Conservation (phyloP, 2,888 invertebrate species). For the Synergus laeviventris region DNA sequence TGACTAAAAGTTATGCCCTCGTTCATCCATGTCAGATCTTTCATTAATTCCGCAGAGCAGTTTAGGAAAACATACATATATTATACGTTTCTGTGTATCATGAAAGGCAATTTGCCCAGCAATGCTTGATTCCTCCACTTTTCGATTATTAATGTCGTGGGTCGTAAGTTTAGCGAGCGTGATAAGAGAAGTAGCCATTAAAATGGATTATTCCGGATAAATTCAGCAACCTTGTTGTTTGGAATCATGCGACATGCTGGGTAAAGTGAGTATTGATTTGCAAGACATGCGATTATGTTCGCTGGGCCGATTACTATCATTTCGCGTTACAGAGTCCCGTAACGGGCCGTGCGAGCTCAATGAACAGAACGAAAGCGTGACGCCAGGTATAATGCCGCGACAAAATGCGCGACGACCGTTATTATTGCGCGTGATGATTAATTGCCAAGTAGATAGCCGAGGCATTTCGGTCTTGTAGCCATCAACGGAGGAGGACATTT, state of each 20-base stretch:
- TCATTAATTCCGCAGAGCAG: too few species aligned
- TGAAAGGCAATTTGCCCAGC: background rate
- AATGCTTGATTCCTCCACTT: background rate
- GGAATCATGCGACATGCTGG: conserved; percentile 50
- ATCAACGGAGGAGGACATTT: conserved; percentile 39
- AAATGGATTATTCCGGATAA: background rate
- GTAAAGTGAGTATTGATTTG: conserved; percentile 59
- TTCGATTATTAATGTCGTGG: background rate
- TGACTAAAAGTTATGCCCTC: too few species aligned
- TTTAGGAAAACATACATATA: too few species aligned
- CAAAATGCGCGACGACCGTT: conserved; percentile 52
- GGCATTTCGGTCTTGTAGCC: conserved; percentile 50
- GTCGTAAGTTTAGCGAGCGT: background rate
- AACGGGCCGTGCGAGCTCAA: conserved; percentile 43
- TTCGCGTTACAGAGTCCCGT: conserved; percentile 55
- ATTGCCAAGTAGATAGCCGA: conserved; percentile 48
- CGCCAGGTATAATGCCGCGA: conserved; percentile 53
- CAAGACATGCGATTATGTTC: conserved; percentile 58
- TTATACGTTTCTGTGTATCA: too few species aligned
- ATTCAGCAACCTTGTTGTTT: conserved; percentile 45
- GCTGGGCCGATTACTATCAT: conserved; percentile 57
- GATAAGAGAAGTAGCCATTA: background rate
- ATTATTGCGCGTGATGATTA: conserved; percentile 53
- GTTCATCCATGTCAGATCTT: too few species aligned
- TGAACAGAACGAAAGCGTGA: conserved; percentile 57